Percentiles rank a stretch among this genome's conserved stretches.
phyloP scores from a whole-genome alignment of 2,113 vertebrate species.

The Pedetes capensis region DNA sequence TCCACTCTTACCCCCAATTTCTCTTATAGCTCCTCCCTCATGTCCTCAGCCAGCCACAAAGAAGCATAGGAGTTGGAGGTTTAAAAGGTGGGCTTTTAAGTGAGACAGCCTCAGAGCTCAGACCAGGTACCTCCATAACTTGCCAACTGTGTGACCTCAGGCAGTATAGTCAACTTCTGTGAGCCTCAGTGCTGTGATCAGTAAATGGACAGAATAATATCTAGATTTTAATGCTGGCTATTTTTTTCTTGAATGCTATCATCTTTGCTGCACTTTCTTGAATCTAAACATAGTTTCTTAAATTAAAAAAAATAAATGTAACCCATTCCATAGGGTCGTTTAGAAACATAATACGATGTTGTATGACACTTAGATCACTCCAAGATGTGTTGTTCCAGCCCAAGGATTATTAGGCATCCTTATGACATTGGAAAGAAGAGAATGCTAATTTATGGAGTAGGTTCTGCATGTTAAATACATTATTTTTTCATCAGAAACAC shows the following conservation, averaged over 20 bases:
- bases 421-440: neutral
- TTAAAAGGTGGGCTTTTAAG: neutral
- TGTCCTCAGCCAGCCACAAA: neutral
- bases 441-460: neutral
- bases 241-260: neutral
- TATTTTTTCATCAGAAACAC: neutral
- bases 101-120: neutral
- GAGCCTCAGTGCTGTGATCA: neutral
- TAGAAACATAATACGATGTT: neutral
- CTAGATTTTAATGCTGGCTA: neutral
- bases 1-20: neutral
- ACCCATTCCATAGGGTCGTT: neutral
- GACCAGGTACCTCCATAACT: neutral
- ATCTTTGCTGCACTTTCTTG: neutral
- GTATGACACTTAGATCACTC: neutral
- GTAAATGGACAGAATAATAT: neutral
- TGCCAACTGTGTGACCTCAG: neutral
- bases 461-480: neutral
- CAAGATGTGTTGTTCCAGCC: neutral
- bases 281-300: neutral
- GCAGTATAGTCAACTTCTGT: neutral
- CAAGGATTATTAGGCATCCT: neutral
- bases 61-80: neutral
- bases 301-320: neutral
- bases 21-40: neutral